phyloP scores from a whole-genome alignment of 1,140 invertebrate genomes.

The Drosophila pandora region DNA sequence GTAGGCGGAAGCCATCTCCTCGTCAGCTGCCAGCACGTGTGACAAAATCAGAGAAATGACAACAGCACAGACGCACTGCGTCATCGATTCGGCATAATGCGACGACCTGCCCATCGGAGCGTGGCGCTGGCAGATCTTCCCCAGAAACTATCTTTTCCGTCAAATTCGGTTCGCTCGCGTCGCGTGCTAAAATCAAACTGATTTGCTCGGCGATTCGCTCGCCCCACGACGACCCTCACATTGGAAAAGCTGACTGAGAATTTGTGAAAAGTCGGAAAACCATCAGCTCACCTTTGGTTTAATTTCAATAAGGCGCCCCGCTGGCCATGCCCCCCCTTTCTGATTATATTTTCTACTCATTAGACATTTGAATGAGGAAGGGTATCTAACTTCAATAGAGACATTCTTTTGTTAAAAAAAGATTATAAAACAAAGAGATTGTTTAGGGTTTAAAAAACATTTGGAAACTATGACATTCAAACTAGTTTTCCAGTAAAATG shows the following conservation, averaged over 20 bases:
- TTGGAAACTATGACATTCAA: too few relatives aligned
- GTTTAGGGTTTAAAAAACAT: too few relatives aligned
- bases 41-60: conserved; percentile 22
- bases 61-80: conserved; percentile 53
- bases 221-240: conserved; percentile 54
- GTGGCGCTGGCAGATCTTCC: conserved; percentile 32
- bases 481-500: too few relatives aligned
- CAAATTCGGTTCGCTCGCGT: conserved; percentile 34
- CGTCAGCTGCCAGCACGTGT: conserved; percentile 42
- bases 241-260: conserved; percentile 38
- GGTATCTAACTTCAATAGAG: conserved; percentile 8
- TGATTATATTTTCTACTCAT: conserved; percentile 5
- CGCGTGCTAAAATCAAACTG: conserved; percentile 67
- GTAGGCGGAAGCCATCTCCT: conserved; percentile 15
- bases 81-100: conserved; percentile 47
- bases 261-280: conserved; percentile 52
- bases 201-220: conserved; percentile 12
- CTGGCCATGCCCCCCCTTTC: conserved; percentile 14
- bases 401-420: neutral
- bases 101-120: conserved; percentile 48
- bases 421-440: neutral
- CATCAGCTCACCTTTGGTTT: conserved; percentile 59
- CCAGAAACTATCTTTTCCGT: conserved; percentile 6
- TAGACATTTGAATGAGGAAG: neutral
- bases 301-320: conserved; percentile 47